A percentile compares a stretch with the other conserved stretches of the same genome.
These are phyloP conservation scores for Ctena decussata DNA, from an alignment of 2,888 invertebrate genomes.

Conservation along the genomic window DNA sequence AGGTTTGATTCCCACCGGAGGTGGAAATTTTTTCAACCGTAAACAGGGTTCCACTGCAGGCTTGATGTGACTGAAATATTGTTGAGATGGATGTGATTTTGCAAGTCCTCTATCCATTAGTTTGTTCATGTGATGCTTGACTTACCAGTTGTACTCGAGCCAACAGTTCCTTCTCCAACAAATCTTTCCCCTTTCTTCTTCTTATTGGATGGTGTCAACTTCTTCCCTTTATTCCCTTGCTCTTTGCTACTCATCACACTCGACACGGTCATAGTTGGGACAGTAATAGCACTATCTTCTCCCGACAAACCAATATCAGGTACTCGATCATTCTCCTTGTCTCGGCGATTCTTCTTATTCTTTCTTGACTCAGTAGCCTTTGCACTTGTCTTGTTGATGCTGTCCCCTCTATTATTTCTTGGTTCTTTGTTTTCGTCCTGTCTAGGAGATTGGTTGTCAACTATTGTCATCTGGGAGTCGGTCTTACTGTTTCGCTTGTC, in stretches of 20 bases:
- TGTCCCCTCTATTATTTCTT: conserved; percentile 54
- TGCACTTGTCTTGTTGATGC: conserved; percentile 26
- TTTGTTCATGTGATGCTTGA: no score
- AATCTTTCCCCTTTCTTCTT: conserved; percentile 40
- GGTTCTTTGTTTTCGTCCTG: conserved; percentile 65
- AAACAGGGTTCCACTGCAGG: no score
- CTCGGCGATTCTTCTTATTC: conserved; percentile 69
- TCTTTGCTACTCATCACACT: neutral
- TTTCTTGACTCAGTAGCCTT: conserved; percentile 69
- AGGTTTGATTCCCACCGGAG: no score
- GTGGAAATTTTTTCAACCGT: no score
- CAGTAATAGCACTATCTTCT: neutral
- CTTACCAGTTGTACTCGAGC: conserved; percentile 41
- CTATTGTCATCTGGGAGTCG: conserved; percentile 35
- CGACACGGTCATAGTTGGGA: neutral
- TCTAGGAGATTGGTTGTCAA: neutral
- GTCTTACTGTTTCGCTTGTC: conserved; percentile 44
- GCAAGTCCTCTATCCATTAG: no score
- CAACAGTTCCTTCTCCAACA: neutral
- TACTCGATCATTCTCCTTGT: conserved; percentile 48
- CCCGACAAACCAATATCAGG: conserved; percentile 8
- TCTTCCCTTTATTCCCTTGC: conserved; percentile 6
- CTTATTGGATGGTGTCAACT: conserved; percentile 22
- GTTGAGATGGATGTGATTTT: no score
- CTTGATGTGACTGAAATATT: no score